Percentiles rank a stretch among this genome's conserved stretches.
Evolutionary conservation across 2,888 invertebrate species (phyloP).

Genomic region (Eumacrocentrus americanus): DNA sequence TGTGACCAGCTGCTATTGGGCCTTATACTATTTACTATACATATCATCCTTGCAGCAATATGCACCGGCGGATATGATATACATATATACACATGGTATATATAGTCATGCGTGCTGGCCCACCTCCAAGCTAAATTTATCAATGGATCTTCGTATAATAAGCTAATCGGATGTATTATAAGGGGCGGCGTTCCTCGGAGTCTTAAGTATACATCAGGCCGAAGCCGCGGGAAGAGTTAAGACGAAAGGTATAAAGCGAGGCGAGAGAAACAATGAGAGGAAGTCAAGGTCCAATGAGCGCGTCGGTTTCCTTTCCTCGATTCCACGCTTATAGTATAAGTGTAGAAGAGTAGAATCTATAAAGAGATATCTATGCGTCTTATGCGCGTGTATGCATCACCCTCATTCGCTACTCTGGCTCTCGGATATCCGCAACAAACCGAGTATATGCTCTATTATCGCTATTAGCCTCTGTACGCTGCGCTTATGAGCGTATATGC

Average conservation of each 20-base stretch:
- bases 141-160: slow-evolving; percentile 56
- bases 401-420: no score
- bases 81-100: no score
- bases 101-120: slow-evolving; percentile 36
- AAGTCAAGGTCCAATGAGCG: slow-evolving; percentile 60
- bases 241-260: slow-evolving; percentile 27
- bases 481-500: background rate
- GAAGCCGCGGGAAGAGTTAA: slow-evolving; percentile 24
- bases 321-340: slow-evolving; percentile 24
- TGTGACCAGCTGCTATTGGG: slow-evolving; percentile 36
- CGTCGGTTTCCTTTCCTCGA: slow-evolving; percentile 34
- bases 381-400: background rate
- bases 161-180: slow-evolving; percentile 55
- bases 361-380: slow-evolving; percentile 5
- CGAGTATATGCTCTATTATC: background rate
- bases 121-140: slow-evolving; percentile 52
- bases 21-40: slow-evolving; percentile 1
- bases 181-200: slow-evolving; percentile 31
- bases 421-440: no score
- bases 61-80: no score
- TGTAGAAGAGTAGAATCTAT: slow-evolving; percentile 10
- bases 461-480: background rate
- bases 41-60: slow-evolving; percentile 2
- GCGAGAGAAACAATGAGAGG: slow-evolving; percentile 56
- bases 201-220: slow-evolving; percentile 26